phyloP scores from a whole-genome alignment of 2,797 vertebrate species.

The Clamator glandarius region DNA sequence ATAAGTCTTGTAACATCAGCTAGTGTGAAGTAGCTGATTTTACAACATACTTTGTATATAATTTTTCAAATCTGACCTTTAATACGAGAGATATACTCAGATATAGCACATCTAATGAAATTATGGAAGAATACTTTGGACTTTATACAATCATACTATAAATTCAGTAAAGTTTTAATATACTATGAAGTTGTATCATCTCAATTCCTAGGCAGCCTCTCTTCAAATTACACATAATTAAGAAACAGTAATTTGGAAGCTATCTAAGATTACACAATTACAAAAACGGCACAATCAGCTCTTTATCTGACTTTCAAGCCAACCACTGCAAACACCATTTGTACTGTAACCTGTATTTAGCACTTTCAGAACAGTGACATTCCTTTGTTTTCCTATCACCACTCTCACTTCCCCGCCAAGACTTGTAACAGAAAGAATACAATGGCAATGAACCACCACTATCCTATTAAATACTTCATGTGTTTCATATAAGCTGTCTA shows the following conservation, averaged over 20 bases:
- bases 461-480: not conserved
- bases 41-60: conserved; percentile 36
- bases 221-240: not conserved
- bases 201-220: not conserved
- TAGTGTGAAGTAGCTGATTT: conserved; percentile 62
- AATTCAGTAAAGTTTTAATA: not conserved
- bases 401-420: not conserved
- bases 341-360: not conserved
- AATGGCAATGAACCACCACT: not conserved
- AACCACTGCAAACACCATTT: not conserved
- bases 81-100: not conserved
- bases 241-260: not conserved
- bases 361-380: not conserved
- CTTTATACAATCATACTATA: not conserved
- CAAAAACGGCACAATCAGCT: not conserved
- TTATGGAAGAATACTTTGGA: not conserved
- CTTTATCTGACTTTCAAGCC: not conserved
- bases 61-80: conserved; percentile 19
- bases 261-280: not conserved
- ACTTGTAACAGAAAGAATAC: not conserved
- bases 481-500: not conserved
- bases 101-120: not conserved
- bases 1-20: conserved; percentile 29
- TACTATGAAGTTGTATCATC: not conserved
- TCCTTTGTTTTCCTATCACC: not conserved